Evolutionary conservation across 2,113 vertebrate species (phyloP).

Genomic region (Noturus placidus): DNA sequence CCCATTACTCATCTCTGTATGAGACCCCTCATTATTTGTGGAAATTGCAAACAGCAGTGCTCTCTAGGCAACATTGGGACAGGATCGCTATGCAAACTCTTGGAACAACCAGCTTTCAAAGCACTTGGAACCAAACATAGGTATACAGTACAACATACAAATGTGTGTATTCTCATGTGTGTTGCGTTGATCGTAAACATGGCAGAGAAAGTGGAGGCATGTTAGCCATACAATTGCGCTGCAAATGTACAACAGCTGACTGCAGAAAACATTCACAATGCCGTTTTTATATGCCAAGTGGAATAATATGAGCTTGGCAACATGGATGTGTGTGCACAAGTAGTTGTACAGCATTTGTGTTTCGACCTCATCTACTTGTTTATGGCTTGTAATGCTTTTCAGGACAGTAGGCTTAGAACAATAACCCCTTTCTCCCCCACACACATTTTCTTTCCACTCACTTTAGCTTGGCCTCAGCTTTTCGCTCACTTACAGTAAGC

Average conservation of each 20-base stretch:
- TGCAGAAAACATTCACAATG: background rate
- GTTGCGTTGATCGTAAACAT: constrained; percentile 31
- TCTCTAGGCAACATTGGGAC: constrained; percentile 27
- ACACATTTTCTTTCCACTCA: constrained; percentile 38
- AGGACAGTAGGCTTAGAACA: constrained; percentile 35
- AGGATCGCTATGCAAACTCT: constrained; percentile 6
- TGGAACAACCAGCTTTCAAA: constrained; percentile 27
- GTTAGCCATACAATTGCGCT: constrained; percentile 5
- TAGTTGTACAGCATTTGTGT: background rate
- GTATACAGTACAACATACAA: constrained; percentile 23
- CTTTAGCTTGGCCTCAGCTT: constrained; percentile 15
- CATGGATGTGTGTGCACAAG: background rate
- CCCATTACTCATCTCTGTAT: constrained; percentile 44
- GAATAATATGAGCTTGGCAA: constrained; percentile 18
- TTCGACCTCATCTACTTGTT: constrained; percentile 24
- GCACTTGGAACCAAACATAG: constrained; percentile 16
- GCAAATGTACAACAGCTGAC: constrained; percentile 39
- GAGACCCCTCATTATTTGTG: constrained; percentile 45
- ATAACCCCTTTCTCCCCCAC: constrained; percentile 28
- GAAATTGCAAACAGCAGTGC: constrained; percentile 48
- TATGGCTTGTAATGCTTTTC: constrained; percentile 24
- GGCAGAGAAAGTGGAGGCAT: constrained; percentile 27
- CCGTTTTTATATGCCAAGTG: background rate
- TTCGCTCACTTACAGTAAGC: constrained; percentile 46
- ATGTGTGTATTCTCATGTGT: constrained; percentile 3